phyloP scores from a whole-genome alignment of 2,113 vertebrate genomes.

The Heterotilapia buettikoferi region DNA sequence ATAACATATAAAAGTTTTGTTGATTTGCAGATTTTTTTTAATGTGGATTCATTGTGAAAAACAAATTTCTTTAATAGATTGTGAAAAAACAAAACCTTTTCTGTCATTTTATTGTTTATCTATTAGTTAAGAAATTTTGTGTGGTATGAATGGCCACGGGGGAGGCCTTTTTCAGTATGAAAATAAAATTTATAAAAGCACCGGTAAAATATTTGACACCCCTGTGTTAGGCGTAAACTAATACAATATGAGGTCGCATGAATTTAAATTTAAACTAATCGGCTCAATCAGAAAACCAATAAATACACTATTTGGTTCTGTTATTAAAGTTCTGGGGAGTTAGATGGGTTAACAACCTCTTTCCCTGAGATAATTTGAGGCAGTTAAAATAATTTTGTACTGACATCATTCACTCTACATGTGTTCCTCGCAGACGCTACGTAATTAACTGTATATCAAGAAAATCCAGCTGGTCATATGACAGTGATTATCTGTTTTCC shows the following conservation, averaged over 20 bases:
- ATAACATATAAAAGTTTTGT: neutral
- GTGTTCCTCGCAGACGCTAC: neutral
- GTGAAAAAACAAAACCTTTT: neutral
- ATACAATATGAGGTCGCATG: neutral
- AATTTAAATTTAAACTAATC: neutral
- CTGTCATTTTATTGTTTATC: neutral
- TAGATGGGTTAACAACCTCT: neutral
- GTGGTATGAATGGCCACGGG: neutral
- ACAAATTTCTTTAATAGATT: rapidly evolving
- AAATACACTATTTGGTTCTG: neutral
- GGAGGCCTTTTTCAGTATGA: rapidly evolving
- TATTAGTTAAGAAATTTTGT: neutral
- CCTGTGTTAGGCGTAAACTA: neutral
- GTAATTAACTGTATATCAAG: neutral
- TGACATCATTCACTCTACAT: neutral
- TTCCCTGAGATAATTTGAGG: neutral
- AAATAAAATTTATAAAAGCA: neutral
- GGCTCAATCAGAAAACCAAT: neutral
- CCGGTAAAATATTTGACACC: rapidly evolving
- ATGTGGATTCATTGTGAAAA: neutral
- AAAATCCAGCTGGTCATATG: conserved; percentile 25
- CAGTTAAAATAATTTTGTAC: neutral
- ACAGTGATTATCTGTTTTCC: conserved; percentile 39
- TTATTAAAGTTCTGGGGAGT: neutral
- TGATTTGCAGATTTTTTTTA: neutral